phyloP scores from a whole-genome alignment of 1,140 invertebrate genomes.

The Scaptodrosophila lebanonensis region DNA sequence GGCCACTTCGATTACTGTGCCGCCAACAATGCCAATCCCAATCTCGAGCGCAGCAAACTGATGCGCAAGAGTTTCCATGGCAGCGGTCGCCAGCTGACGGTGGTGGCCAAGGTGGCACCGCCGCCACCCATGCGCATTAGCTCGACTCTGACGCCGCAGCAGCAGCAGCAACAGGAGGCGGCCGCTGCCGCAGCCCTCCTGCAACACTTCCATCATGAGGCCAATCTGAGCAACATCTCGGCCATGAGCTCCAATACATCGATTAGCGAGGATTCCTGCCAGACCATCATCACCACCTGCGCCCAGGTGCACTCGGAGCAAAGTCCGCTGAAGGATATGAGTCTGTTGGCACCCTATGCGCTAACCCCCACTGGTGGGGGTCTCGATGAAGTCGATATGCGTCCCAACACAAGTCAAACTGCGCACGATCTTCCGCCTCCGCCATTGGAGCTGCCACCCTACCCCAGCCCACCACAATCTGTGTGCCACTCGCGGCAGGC shows the following conservation, averaged over 20 bases:
- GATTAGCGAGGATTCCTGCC: conserved; percentile 88
- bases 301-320: conserved; percentile 90
- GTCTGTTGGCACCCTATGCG: conserved; percentile 37
- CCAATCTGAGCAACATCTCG: conserved; percentile 70
- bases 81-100: conserved; percentile 87
- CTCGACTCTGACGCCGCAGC: conserved; percentile 79
- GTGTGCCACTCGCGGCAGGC: conserved; percentile 88
- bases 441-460: conserved; percentile 84
- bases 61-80: conserved; percentile 94
- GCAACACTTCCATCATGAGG: conserved; percentile 70
- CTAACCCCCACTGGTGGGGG: neutral
- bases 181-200: conserved; percentile 37
- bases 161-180: conserved; percentile 58
- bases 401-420: conserved; percentile 51
- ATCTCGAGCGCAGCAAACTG: conserved; percentile 89
- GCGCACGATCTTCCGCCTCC: conserved; percentile 31
- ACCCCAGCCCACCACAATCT: conserved; percentile 86
- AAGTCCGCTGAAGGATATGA: conserved; percentile 80
- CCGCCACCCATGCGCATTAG: conserved; percentile 91
- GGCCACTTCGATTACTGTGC: conserved; percentile 86
- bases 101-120: conserved; percentile 88
- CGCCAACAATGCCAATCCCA: conserved; percentile 82
- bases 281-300: conserved; percentile 84
- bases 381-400: conserved; percentile 80
- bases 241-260: conserved; percentile 85